Evolutionary conservation across 2,113 vertebrate genomes (phyloP).

Genomic region (Lamprologus ornatipinnis): DNA sequence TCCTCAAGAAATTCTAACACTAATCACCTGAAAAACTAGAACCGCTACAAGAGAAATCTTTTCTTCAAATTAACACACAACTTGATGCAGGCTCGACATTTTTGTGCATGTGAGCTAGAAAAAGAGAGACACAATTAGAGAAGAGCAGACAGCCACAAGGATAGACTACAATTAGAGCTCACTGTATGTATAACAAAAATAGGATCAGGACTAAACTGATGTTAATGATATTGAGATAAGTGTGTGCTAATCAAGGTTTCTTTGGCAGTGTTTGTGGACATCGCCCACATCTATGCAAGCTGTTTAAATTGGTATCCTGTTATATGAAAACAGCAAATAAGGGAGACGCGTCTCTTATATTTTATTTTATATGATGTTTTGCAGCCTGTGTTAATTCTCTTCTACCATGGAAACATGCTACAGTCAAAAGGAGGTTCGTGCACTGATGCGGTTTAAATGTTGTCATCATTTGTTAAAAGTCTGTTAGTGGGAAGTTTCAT

Average conservation of each 20-base stretch:
- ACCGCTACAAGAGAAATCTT: not conserved
- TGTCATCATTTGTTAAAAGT: not conserved
- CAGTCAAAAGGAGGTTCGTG: not conserved
- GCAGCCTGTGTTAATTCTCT: not conserved
- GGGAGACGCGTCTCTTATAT: not conserved
- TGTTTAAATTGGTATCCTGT: not conserved
- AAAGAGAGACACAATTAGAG: not conserved
- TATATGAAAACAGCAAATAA: not conserved
- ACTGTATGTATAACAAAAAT: not conserved
- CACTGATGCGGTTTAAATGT: not conserved
- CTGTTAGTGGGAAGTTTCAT: not conserved
- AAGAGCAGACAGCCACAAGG: not conserved
- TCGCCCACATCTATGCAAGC: not conserved
- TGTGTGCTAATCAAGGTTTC: not conserved
- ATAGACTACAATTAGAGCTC: not conserved
- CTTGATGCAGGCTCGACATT: not conserved
- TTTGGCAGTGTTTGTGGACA: not conserved
- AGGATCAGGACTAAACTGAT: not conserved
- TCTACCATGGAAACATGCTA: not conserved
- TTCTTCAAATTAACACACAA: not conserved
- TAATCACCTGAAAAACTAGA: slow-evolving; percentile 5
- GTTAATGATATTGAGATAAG: not conserved
- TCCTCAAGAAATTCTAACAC: slow-evolving; percentile 20
- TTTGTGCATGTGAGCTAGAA: not conserved
- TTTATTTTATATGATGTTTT: not conserved